These are phyloP conservation scores for Busseola fusca DNA, from an alignment of 2,888 invertebrate species.

Conservation along the genomic window DNA sequence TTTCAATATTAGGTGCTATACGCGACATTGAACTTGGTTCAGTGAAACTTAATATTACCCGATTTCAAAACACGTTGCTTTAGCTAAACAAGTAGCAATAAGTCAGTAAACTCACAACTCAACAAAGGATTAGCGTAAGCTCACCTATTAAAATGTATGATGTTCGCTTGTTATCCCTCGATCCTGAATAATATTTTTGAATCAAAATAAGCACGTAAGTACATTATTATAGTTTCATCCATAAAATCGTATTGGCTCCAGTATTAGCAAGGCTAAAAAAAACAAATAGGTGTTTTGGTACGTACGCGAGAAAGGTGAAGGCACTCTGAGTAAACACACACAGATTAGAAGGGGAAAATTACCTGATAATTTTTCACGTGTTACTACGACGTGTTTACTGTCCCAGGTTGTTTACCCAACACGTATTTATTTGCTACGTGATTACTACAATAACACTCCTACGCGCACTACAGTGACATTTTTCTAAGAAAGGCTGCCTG, in stretches of 20 bases:
- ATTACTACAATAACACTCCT: slow-evolving; percentile 20
- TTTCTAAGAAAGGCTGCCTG: slow-evolving; percentile 9
- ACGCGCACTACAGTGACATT: slow-evolving; percentile 36
- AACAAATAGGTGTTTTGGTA: slow-evolving; percentile 23
- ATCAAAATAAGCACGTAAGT: slow-evolving; percentile 20
- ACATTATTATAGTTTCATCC: slow-evolving; percentile 24
- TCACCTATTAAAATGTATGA: slow-evolving; percentile 33
- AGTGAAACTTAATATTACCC: slow-evolving; percentile 1
- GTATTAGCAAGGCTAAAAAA: slow-evolving; percentile 23
- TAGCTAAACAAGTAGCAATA: neutral
- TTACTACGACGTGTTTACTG: neutral
- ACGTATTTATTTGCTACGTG: slow-evolving; percentile 36
- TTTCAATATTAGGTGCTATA: neutral
- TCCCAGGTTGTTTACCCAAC: slow-evolving; percentile 13
- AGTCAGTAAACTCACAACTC: slow-evolving; percentile 38
- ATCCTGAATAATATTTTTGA: slow-evolving; percentile 32
- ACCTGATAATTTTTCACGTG: slow-evolving; percentile 17
- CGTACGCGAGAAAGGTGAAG: slow-evolving; percentile 27
- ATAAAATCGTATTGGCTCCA: slow-evolving; percentile 10
- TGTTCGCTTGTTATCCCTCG: slow-evolving; percentile 8
- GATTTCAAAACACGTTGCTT: slow-evolving; percentile 7
- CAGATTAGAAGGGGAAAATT: slow-evolving; percentile 19
- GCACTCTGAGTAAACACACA: slow-evolving; percentile 29
- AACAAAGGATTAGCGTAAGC: slow-evolving; percentile 4
- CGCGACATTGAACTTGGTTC: neutral